phyloP scores from a whole-genome alignment of 2,797 vertebrate genomes.

The Coreius guichenoti region DNA sequence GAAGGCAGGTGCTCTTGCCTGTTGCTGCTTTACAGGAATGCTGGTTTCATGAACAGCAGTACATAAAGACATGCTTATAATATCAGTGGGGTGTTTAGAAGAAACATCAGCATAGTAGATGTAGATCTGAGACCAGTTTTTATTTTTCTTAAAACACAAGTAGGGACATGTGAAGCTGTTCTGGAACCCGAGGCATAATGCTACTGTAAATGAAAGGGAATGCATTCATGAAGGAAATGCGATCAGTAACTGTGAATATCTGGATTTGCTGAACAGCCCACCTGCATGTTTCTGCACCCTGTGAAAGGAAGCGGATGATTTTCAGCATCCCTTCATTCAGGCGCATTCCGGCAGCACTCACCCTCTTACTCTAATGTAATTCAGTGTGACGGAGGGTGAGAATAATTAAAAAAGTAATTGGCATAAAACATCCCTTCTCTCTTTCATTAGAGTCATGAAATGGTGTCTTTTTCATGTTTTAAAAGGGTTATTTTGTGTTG shows the following conservation, averaged over 20 bases:
- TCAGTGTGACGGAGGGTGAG: constrained; percentile 14
- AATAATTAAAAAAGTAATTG: constrained; percentile 51
- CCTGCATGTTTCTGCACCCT: constrained; percentile 27
- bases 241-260: not conserved
- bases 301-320: constrained; percentile 34
- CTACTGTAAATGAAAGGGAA: constrained; percentile 19
- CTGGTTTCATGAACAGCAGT: constrained; percentile 14
- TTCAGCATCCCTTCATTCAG: constrained; percentile 23
- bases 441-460: constrained; percentile 57
- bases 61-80: constrained; percentile 23
- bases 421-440: constrained; percentile 48
- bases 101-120: constrained; percentile 1
- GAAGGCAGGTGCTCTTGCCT: constrained; percentile 19
- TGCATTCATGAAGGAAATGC: not conserved
- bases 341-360: constrained; percentile 28
- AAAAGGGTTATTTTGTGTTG: constrained; percentile 58
- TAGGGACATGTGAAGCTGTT: not conserved
- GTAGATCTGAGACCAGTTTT: not conserved
- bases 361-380: constrained; percentile 37
- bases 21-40: constrained; percentile 25
- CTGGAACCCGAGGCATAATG: not conserved
- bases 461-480: constrained; percentile 55
- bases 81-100: constrained; percentile 6
- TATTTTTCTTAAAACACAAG: not conserved
- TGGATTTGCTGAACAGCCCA: constrained; percentile 26